Evolutionary conservation across 2,888 invertebrate genomes (phyloP), one percentile per base, ranked within the genome.

Genomic region (Xanthia icteritia): DNA sequence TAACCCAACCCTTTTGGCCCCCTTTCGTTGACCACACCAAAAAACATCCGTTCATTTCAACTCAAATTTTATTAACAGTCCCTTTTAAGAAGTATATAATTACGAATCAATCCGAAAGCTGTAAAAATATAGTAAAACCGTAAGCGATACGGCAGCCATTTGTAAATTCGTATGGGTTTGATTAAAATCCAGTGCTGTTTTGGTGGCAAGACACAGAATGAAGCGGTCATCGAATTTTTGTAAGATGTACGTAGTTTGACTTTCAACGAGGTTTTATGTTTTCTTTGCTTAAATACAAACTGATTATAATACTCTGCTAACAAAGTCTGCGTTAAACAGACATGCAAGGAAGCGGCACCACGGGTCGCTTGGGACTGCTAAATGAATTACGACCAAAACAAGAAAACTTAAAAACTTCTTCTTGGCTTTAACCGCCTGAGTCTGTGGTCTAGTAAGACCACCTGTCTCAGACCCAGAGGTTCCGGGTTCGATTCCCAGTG

Each of bases 131-230:
- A 78, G 54, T 74, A 63, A 77, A 72, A 63, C 45, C 36, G 79
- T 84, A 60, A 82, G 73, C 80, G n/a, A 68, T 64, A 79, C 70
- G 51, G 65, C 61, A 72, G 79, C 74, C 74, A 85, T 88, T 87
- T 84, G 84, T 84, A 86, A 86, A 87, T 89, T 82, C 73, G 73
- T 67, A 78, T 74, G 74, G 79, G 77, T 90, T 86, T 89, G 89
- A 90, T 90, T 90, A 90, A 88, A 89, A 86, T 70, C 66, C 66
- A 31, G 36, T 48, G 36, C 13, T 73, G 39, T 73, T 58, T n/a
- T 6, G 8, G 60, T 8, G 0, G 4, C 27, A 75, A 65, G 63
- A 0, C 11, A 70, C 27, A 31, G n/a, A 56, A n/a, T 48, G 45
- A 58, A 27, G 72, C 86, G 70, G 20, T 17, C 20, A 17, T 8